Conservation (phyloP, 2,113 vertebrate species). For the Ailuropoda melanoleuca region DNA sequence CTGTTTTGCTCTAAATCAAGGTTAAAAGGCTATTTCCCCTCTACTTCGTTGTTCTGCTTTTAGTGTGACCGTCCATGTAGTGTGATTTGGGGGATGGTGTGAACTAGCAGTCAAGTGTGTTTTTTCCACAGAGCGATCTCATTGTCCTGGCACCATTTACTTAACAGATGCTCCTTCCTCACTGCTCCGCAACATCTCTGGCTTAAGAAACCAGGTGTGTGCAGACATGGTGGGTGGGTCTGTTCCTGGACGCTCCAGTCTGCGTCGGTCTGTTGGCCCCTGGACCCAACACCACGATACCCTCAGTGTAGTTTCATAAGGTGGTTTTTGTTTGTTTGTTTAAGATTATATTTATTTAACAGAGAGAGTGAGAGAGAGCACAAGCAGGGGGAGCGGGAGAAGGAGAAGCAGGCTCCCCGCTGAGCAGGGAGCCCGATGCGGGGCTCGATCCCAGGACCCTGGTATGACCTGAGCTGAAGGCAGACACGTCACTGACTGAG, state of each 20-base stretch:
- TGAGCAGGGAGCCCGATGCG: neutral
- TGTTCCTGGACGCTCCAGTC: fast-evolving
- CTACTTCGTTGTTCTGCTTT: neutral
- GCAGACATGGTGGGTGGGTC: fast-evolving
- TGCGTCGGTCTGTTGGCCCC: neutral
- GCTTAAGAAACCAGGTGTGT: fast-evolving
- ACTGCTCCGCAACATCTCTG: neutral
- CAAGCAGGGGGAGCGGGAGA: neutral
- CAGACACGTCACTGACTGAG: neutral
- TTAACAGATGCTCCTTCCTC: neutral
- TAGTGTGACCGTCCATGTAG: no score
- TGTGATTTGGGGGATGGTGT: neutral
- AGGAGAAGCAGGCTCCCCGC: neutral
- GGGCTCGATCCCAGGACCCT: neutral
- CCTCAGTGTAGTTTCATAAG: neutral
- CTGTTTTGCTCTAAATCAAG: neutral
- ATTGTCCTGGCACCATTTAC: neutral
- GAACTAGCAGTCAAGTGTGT: no score
- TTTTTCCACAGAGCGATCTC: neutral
- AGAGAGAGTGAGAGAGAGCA: neutral
- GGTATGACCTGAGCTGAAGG: neutral
- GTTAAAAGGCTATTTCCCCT: neutral
- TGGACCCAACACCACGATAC: neutral
- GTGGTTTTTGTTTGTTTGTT: neutral
- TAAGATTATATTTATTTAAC: neutral